These are phyloP conservation scores for Zosterops pallidus DNA, from an alignment of 2,113 vertebrate species.

Conservation along the genomic window DNA sequence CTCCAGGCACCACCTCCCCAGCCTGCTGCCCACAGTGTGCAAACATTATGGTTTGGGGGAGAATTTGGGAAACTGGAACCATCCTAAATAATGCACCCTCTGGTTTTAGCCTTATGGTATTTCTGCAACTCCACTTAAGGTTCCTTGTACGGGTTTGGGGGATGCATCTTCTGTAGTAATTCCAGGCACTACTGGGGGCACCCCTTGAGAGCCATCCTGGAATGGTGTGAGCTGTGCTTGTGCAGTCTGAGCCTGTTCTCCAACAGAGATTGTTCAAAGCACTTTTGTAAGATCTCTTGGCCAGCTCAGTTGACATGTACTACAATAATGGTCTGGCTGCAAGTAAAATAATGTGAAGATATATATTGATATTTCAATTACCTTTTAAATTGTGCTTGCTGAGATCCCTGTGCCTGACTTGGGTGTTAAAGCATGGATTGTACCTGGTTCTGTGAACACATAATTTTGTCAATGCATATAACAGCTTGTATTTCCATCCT, in stretches of 20 bases:
- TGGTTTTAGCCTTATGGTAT: not conserved
- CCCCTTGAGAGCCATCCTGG: not conserved
- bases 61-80: not conserved
- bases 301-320: not conserved
- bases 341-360: not conserved
- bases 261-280: not conserved
- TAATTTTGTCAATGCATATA: not conserved
- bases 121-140: not conserved
- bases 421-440: not conserved
- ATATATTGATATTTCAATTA: slow-evolving; percentile 35
- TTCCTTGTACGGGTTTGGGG: not conserved
- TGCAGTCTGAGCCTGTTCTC: not conserved
- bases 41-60: not conserved
- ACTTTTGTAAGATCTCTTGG: not conserved
- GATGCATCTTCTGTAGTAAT: not conserved
- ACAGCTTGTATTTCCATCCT: not conserved
- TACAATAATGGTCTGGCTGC: not conserved
- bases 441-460: not conserved
- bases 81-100: not conserved
- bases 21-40: not conserved
- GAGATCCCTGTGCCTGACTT: not conserved
- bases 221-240: rapidly evolving
- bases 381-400: slow-evolving; percentile 2
- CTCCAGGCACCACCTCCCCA: not conserved
- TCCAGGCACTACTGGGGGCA: not conserved